Evolutionary conservation across 1,140 invertebrate species (phyloP), one percentile per base, ranked within the genome.

Genomic region (Physella acuta): DNA sequence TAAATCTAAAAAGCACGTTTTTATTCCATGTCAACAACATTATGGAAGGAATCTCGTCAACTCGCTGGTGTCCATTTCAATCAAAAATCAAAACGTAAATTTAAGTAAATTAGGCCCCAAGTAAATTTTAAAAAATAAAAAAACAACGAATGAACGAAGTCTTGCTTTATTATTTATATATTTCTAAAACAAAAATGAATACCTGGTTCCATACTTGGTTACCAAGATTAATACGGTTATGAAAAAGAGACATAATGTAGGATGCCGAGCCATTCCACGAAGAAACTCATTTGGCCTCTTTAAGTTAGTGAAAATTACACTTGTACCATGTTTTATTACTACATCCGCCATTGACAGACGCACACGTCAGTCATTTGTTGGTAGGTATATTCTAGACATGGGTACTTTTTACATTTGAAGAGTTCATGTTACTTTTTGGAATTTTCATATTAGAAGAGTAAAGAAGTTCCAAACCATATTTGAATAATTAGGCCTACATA

Each of bases 261-360:
- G 75, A 69, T 78, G 75, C 68, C 70, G 74, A 49, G 75, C 73
- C 78, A 79, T 79, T 56, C 62, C 71, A 68, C 71, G 72, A 49
- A 68, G 63, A 33, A 73, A 28, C 26, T 65, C 69, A 72, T 72
- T 70, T 68, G 68, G 65, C 53, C 39, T 65, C 53, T 36, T 60
- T 28, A 33, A 20, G 28, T 37, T 67, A n/a, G 24, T 20, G 51
- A 24, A 55, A 34, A 63, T 59, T 53, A n/a, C 55, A 62, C 69
- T 69, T 70, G 61, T 68, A 64, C 66, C 70, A 68, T 73, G 68
- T 71, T 68, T 74, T 70, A 52, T 52, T 53, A 72, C 68, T 56
- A 58, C 73, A 75, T 73, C 75, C 71, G 70, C 73, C 75, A 76
- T 76, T 74, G 71, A 71, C 73, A 53, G 70, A 36, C 53, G 49